These are phyloP conservation scores for Carassius carassius DNA, from an alignment of 2,113 vertebrate genomes.

Conservation along the genomic window DNA sequence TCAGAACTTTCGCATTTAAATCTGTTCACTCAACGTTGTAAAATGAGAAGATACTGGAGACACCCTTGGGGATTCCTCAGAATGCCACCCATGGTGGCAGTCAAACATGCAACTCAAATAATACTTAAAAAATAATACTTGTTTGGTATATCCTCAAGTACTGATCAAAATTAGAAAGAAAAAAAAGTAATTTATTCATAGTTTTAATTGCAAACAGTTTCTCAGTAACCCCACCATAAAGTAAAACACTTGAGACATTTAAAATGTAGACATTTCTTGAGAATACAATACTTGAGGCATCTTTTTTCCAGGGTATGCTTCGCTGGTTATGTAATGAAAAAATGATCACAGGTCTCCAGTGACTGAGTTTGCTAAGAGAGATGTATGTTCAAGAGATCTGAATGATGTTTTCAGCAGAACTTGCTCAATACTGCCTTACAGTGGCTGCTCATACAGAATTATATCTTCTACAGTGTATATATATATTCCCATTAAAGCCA, in stretches of 20 bases:
- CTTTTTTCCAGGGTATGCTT: neutral
- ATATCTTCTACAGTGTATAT: neutral
- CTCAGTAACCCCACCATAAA: neutral
- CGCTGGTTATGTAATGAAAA: constrained; percentile 17
- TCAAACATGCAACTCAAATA: neutral
- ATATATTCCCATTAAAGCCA: constrained; percentile 17
- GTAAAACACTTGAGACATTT: neutral
- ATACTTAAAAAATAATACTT: neutral
- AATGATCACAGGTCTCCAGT: constrained; percentile 8
- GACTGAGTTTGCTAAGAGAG: constrained; percentile 3
- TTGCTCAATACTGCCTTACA: constrained; percentile 40
- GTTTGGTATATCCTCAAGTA: neutral
- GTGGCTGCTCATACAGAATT: constrained; percentile 28
- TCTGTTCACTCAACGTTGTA: constrained; percentile 1
- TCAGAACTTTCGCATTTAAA: neutral
- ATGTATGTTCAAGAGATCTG: neutral
- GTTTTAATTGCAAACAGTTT: neutral
- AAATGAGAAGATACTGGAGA: constrained; percentile 1
- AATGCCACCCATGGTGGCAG: constrained; percentile 3
- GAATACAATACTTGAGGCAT: constrained; percentile 9
- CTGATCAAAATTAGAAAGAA: neutral
- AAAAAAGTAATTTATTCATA: neutral
- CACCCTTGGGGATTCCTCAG: constrained; percentile 1
- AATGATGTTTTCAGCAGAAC: constrained; percentile 7
- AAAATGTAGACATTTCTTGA: neutral